Conservation (phyloP, 2,888 invertebrate genomes). For the Tenthredo distinguenda region DNA sequence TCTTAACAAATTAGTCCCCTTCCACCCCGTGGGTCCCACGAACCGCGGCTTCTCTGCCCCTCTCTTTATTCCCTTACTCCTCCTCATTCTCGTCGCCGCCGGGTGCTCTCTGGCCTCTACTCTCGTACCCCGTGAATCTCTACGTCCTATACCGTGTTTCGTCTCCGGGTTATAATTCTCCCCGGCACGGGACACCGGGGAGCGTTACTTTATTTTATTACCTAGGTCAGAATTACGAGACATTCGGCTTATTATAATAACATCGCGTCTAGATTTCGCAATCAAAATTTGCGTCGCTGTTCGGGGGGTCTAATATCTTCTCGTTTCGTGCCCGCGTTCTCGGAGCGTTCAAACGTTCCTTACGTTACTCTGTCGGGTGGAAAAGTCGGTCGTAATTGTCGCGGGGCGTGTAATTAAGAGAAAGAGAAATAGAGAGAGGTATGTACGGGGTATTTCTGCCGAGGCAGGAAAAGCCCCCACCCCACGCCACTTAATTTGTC, state of each 20-base stretch:
- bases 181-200: no score
- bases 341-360: no score
- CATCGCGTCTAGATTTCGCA: no score
- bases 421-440: not conserved
- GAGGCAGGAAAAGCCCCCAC: conserved; percentile 38
- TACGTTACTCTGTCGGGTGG: not conserved
- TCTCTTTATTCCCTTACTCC: conserved; percentile 3
- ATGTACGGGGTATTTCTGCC: conserved; percentile 49
- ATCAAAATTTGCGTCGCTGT: no score
- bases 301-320: no score
- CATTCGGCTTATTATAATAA: no score
- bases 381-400: conserved; percentile 42
- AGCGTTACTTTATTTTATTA: not conserved
- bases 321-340: no score
- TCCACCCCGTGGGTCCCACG: conserved; percentile 12
- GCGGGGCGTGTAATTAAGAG: conserved; percentile 58
- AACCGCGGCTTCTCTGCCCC: conserved; percentile 25
- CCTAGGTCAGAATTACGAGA: not conserved
- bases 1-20: conserved; percentile 66
- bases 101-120: not conserved
- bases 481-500: conserved; percentile 58
- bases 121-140: no score
- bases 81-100: conserved; percentile 13
- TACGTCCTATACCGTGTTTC: no score
- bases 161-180: no score